Evolutionary conservation across 2,113 vertebrate species (phyloP).

Genomic region (Heliornis fulica): DNA sequence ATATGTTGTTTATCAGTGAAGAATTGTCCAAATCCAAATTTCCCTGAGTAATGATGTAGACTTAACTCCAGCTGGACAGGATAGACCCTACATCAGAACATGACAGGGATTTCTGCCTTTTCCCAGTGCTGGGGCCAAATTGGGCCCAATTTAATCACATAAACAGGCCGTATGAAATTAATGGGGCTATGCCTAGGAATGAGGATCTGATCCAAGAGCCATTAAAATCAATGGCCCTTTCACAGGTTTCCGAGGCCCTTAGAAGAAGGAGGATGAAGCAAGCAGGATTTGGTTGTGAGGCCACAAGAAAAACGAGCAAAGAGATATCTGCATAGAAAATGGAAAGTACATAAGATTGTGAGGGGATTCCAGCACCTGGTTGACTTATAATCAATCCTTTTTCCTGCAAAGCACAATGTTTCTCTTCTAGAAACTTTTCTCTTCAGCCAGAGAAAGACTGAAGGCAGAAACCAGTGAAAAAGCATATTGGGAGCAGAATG

Average conservation of each 20-base stretch:
- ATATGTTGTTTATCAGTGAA: constrained; percentile 62
- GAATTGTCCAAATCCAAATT: constrained; percentile 57
- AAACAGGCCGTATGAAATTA: background rate
- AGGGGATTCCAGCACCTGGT: background rate
- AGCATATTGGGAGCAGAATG: background rate
- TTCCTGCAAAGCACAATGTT: background rate
- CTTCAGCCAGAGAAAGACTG: background rate
- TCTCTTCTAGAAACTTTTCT: background rate
- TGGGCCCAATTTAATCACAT: background rate
- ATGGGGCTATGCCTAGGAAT: background rate
- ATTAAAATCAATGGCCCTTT: background rate
- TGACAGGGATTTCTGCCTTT: constrained; percentile 39
- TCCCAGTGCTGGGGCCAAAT: constrained; percentile 3
- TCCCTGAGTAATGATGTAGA: constrained; percentile 61
- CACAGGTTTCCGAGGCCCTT: background rate
- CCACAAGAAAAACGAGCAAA: background rate
- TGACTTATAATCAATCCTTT: background rate
- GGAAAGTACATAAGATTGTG: background rate
- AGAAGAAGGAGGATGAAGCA: background rate
- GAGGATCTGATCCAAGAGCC: background rate
- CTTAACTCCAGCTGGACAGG: constrained; percentile 61
- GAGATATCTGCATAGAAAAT: background rate
- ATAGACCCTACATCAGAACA: background rate
- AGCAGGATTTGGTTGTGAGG: background rate
- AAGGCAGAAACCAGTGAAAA: background rate